A percentile compares a stretch with the other conserved stretches of the same genome.
These are phyloP conservation scores for Cryptotis parvus DNA, from an alignment of 2,113 vertebrate species.

Conservation along the genomic window DNA sequence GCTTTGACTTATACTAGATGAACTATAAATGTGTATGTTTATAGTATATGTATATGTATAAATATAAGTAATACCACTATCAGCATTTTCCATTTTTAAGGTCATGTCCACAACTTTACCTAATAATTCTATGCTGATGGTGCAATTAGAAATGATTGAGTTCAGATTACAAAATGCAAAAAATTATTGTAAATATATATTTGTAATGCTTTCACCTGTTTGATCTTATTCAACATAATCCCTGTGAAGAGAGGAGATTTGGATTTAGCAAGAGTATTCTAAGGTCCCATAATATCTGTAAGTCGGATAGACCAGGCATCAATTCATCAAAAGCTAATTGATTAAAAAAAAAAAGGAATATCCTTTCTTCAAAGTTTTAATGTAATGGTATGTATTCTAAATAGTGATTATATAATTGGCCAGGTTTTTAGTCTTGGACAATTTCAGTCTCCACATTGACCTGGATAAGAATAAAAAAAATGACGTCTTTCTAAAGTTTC, in stretches of 20 bases:
- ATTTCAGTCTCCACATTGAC: slow-evolving; percentile 11
- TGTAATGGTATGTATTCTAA: neutral
- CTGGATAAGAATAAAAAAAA: slow-evolving; percentile 43
- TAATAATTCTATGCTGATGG: slow-evolving; percentile 43
- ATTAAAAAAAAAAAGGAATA: neutral
- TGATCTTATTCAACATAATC: slow-evolving; percentile 48
- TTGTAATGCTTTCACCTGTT: slow-evolving; percentile 46
- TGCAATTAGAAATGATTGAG: slow-evolving; percentile 56
- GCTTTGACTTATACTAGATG: neutral
- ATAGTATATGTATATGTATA: neutral
- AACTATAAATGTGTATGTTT: neutral
- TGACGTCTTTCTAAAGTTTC: slow-evolving; percentile 49
- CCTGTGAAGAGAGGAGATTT: slow-evolving; percentile 36
- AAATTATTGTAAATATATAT: slow-evolving; percentile 54
- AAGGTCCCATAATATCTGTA: slow-evolving; percentile 4
- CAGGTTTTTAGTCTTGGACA: neutral
- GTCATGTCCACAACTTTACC: neutral
- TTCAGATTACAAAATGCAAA: slow-evolving; percentile 58
- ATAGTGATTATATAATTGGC: neutral
- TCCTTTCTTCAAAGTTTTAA: neutral
- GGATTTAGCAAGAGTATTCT: slow-evolving; percentile 27
- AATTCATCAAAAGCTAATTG: too few species aligned
- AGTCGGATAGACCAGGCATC: too few species aligned
- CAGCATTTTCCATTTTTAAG: neutral
- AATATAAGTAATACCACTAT: neutral